Percentiles rank a stretch among this genome's conserved stretches.
Evolutionary conservation across 2,113 vertebrate genomes (phyloP).

Genomic region (human (Homo sapiens)): DNA sequence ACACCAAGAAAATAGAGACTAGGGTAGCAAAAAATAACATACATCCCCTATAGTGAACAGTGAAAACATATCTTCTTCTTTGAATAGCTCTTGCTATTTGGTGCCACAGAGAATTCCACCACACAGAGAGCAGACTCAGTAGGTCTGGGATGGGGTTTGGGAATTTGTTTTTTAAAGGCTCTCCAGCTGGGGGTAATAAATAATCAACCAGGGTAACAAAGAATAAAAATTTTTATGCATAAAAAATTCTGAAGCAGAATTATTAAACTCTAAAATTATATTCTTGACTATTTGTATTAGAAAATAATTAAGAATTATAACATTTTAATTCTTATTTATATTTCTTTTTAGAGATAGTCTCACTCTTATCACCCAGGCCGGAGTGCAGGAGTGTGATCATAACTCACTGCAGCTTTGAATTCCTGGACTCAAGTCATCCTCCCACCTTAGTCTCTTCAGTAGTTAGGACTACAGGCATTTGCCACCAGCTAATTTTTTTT

Average conservation of each 20-base stretch:
- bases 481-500: no score
- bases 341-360: no score
- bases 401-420: no score
- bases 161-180: neutral
- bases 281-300: neutral
- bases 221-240: neutral
- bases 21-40: neutral
- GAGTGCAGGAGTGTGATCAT: no score
- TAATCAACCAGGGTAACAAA: neutral
- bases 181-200: neutral
- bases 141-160: neutral
- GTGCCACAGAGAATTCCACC: neutral
- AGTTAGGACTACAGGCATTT: no score
- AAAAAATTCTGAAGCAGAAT: neutral
- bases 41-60: neutral
- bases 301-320: neutral
- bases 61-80: neutral
- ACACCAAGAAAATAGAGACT: neutral
- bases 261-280: neutral
- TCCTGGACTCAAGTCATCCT: no score
- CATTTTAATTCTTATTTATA: neutral
- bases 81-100: neutral
- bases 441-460: no score
- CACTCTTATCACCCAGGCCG: no score
- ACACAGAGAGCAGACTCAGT: neutral